A percentile compares a stretch with the other conserved stretches of the same genome.
phyloP scores from a whole-genome alignment of 1,140 invertebrate species.

The Kradibia gibbosae region DNA sequence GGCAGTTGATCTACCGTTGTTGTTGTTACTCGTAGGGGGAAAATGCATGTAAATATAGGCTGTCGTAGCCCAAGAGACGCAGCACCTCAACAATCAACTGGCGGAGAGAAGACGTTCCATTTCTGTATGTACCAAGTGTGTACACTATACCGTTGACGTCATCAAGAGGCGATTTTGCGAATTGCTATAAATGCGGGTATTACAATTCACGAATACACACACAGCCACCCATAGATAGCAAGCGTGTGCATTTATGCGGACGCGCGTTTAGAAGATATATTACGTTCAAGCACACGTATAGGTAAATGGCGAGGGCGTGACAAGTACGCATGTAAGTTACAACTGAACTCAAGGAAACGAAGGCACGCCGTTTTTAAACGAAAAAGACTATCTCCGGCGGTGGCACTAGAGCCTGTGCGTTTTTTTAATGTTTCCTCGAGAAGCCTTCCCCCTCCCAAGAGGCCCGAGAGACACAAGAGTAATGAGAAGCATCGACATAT shows the following conservation, averaged over 20 bases:
- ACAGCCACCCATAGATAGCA: no score
- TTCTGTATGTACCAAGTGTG: neutral
- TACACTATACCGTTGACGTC: constrained; percentile 5
- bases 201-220: no score
- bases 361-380: neutral
- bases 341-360: neutral
- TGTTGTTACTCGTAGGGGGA: neutral
- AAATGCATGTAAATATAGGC: neutral
- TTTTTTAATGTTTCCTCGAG: constrained; percentile 26
- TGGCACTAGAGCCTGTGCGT: neutral
- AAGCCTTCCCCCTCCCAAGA: constrained; percentile 26
- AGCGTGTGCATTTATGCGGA: neutral
- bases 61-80: neutral
- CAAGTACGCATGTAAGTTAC: neutral
- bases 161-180: neutral
- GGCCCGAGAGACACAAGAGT: neutral
- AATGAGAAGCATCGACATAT: constrained; percentile 47
- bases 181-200: neutral
- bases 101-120: neutral
- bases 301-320: neutral
- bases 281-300: neutral
- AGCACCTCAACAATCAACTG: neutral
- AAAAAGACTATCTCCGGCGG: neutral
- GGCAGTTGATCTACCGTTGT: neutral
- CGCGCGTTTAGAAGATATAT: neutral